A percentile compares a stretch with the other conserved stretches of the same genome.
These are phyloP conservation scores for Oryzias celebensis DNA, from an alignment of 2,113 vertebrate genomes.

Conservation along the genomic window DNA sequence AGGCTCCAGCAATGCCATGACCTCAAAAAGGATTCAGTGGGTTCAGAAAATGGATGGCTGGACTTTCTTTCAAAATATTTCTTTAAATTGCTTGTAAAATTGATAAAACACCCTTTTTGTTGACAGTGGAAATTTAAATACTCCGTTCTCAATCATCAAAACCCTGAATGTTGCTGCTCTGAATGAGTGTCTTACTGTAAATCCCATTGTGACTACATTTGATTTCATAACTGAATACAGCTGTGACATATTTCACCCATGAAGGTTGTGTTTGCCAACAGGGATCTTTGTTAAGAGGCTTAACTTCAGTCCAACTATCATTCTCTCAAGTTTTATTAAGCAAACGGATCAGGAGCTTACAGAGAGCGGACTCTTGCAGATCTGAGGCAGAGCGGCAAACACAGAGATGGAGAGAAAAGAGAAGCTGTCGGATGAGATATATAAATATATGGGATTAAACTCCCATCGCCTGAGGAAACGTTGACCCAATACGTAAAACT, in stretches of 20 bases:
- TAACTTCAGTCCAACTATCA: constrained; percentile 48
- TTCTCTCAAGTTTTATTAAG: constrained; percentile 57
- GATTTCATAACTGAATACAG: constrained; percentile 6
- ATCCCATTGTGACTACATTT: background rate
- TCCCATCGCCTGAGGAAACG: constrained; percentile 14
- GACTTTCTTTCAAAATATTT: too few relatives aligned
- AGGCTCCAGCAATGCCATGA: too few relatives aligned
- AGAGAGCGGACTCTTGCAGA: constrained; percentile 39
- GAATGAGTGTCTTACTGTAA: background rate
- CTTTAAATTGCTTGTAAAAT: too few relatives aligned
- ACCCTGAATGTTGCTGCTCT: too few relatives aligned
- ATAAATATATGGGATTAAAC: constrained; percentile 26
- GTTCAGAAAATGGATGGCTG: too few relatives aligned
- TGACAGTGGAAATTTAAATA: too few relatives aligned
- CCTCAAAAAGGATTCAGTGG: too few relatives aligned
- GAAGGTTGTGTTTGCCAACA: constrained; percentile 42
- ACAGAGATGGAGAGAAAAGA: background rate
- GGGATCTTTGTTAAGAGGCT: constrained; percentile 50
- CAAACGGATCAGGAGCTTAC: constrained; percentile 57
- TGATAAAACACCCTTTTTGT: too few relatives aligned
- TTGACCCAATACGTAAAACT: constrained; percentile 25
- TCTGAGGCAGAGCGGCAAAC: constrained; percentile 34
- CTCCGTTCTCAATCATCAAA: too few relatives aligned
- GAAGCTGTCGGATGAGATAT: constrained; percentile 1
- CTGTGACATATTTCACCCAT: constrained; percentile 15